These are phyloP conservation scores for Disparrhopalites patrizii DNA, from an alignment of 2,888 invertebrate species.

Conservation along the genomic window DNA sequence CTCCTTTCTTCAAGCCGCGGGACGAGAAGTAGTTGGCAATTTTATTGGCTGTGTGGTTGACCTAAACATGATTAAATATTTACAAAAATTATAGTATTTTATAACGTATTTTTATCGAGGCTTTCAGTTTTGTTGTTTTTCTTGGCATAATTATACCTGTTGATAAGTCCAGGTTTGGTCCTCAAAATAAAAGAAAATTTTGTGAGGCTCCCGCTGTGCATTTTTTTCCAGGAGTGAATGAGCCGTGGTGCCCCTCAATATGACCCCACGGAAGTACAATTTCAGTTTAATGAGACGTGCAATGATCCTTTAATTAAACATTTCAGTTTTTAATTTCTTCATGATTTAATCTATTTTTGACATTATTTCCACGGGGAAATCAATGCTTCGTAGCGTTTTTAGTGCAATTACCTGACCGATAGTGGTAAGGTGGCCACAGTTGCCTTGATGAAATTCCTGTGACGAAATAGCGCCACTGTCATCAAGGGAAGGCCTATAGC, in stretches of 20 bases:
- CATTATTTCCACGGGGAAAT: too few relatives aligned
- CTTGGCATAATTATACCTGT: constrained; percentile 59
- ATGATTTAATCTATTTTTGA: too few relatives aligned
- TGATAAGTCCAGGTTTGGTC: constrained; percentile 79
- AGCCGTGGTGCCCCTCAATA: background rate
- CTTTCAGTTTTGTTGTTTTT: too few relatives aligned
- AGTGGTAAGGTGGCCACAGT: background rate
- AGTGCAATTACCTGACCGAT: background rate
- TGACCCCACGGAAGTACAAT: background rate
- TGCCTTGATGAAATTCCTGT: background rate
- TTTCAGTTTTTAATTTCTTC: background rate
- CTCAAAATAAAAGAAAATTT: constrained; percentile 74
- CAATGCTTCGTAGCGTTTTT: background rate
- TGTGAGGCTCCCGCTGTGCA: constrained; percentile 73
- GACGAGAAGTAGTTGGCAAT: constrained; percentile 74
- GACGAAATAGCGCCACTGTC: background rate
- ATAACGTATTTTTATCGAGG: background rate
- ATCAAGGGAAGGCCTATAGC: background rate
- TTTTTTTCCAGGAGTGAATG: constrained; percentile 66
- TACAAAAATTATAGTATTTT: background rate
- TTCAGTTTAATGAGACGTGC: background rate
- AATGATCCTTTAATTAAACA: background rate
- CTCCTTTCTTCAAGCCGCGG: constrained; percentile 77
- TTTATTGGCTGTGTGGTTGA: constrained; percentile 79
- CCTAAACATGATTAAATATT: constrained; percentile 55